Conservation (phyloP, 2,797 vertebrate genomes). For the Clarias fuscus region DNA sequence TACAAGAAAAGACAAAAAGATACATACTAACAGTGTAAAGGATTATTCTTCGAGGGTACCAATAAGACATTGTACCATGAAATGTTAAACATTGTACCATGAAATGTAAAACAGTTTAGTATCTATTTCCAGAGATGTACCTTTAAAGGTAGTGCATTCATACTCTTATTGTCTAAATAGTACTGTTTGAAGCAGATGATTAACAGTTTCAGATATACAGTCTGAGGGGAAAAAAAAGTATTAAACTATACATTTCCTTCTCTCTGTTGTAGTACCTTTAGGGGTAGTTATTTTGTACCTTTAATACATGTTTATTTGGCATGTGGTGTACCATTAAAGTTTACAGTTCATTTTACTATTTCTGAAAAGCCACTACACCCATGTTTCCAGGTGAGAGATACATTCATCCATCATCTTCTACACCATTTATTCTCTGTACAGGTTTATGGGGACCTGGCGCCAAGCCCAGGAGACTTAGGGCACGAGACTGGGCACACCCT, state of each 20-base stretch:
- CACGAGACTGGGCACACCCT: no score
- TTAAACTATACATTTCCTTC: neutral
- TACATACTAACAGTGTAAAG: neutral
- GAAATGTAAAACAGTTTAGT: neutral
- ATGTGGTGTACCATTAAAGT: neutral
- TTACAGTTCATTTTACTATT: neutral
- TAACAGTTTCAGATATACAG: neutral
- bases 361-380: neutral
- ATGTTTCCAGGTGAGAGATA: neutral
- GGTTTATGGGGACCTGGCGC: no score
- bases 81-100: neutral
- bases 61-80: neutral
- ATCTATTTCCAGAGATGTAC: neutral
- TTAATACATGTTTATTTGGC: neutral
- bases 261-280: neutral
- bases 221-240: neutral
- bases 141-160: conserved; percentile 12
- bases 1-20: neutral
- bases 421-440: no score
- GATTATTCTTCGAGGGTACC: neutral
- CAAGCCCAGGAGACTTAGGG: no score
- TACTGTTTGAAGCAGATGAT: conserved; percentile 15
- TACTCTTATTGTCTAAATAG: conserved; percentile 21
- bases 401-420: no score
- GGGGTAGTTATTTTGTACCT: neutral